Conservation (phyloP, 2,113 vertebrate species). For the Todiramphus chloris region DNA sequence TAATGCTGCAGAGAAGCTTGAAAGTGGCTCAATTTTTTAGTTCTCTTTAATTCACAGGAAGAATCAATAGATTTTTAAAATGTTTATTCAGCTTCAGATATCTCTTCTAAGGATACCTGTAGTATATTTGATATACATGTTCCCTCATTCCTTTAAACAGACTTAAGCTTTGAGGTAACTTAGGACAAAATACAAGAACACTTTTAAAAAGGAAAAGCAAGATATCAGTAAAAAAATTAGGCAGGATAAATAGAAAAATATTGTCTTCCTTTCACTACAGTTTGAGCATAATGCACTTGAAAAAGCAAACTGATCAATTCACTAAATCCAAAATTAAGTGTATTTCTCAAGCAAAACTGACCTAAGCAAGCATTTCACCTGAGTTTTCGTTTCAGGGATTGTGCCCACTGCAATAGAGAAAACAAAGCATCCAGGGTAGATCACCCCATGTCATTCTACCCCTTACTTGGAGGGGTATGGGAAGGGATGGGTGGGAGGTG, state of each 20-base stretch:
- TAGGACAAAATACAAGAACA: conserved; percentile 8
- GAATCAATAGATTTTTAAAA: conserved; percentile 48
- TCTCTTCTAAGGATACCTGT: conserved; percentile 47
- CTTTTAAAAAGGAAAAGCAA: conserved; percentile 25
- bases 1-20: neutral
- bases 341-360: neutral
- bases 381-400: conserved; percentile 5
- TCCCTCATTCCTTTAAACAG: conserved; percentile 55
- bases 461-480: neutral
- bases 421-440: neutral
- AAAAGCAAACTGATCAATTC: conserved; percentile 43
- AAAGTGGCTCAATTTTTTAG: neutral
- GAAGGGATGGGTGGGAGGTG: neutral
- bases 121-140: conserved; percentile 8
- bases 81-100: conserved; percentile 67
- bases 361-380: neutral
- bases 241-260: conserved; percentile 74
- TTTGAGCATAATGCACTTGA: conserved; percentile 52
- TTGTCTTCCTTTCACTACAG: conserved; percentile 22
- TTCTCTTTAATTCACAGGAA: conserved; percentile 36
- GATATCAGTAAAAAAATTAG: conserved; percentile 45
- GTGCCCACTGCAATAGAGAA: neutral
- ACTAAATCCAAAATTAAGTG: conserved; percentile 3
- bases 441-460: neutral
- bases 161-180: conserved; percentile 65